Conservation (phyloP, 2,797 vertebrate genomes). For the Pelochelys cantorii region DNA sequence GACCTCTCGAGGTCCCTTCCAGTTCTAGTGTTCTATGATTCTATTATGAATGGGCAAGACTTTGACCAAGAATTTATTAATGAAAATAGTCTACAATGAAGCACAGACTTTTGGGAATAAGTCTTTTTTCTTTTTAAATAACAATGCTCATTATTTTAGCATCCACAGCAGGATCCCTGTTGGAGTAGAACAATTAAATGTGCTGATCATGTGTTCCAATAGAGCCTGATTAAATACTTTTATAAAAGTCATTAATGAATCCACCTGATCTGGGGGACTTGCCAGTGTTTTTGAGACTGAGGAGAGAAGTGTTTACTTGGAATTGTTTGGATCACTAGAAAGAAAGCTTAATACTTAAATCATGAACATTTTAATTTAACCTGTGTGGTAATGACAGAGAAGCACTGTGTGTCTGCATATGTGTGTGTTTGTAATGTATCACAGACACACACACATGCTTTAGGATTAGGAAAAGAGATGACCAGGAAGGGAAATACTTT, state of each 20-base stretch:
- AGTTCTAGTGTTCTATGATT: no score
- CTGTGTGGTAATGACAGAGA: neutral
- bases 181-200: constrained; percentile 78
- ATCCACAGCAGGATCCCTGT: constrained; percentile 52
- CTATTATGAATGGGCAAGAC: neutral
- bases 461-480: no score
- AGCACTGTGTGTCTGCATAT: no score
- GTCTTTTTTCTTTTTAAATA: constrained; percentile 47
- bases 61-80: constrained; percentile 37
- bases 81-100: constrained; percentile 44
- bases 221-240: constrained; percentile 77
- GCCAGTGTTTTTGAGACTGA: constrained; percentile 39
- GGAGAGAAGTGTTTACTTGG: neutral
- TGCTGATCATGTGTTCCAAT: constrained; percentile 67
- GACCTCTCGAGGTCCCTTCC: no score
- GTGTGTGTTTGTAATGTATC: no score
- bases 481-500: no score
- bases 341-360: neutral
- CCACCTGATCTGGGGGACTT: constrained; percentile 77
- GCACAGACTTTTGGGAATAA: constrained; percentile 28
- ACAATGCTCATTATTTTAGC: constrained; percentile 38
- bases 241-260: constrained; percentile 78
- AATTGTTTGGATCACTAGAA: neutral
- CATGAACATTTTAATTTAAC: neutral
- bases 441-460: no score